Base-by-base conservation (phyloP, 2,113 vertebrate species). In the Meriones unguiculatus region DNA sequence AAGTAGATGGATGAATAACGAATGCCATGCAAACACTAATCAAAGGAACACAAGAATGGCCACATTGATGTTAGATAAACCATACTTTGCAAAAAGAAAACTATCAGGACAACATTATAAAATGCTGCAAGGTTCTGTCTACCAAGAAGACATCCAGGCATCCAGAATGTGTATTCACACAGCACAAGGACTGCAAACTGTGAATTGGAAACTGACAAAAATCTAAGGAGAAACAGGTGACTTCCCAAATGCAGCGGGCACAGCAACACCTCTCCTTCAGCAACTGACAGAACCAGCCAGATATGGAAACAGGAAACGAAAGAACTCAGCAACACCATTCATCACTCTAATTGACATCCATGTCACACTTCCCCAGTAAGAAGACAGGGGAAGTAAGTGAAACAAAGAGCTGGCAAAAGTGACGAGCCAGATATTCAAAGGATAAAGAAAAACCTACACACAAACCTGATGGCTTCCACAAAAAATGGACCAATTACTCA, bases 401-500 rank as follows among this genome's bases (percentile, higher is more conserved):
- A 75, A 81, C 8, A n/a, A 52, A 46, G 30, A 54, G 87, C 52
- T 57, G 69, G 14, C 38, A 70, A 35, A 10, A 75, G 35, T 13
- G 67, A 8, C 25, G 35, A 80, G 12, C 8, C 46, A 80, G 67
- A 85, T 35, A 64, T 32, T 13, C n/a, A 85, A 82, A 85, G 52
- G 54, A 77, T 87, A 77, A 57, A 82, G 2, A 25, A 5, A 81
- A 72, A 35, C 32, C 4, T 57, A 89, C 32, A 70, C 41, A 72
- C 5, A 93, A 59, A 93, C 24, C 20, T 76, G 62, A 70, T 4
- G 59, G 67, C n/a, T 57, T 54, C 78, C 84, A 70, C 15, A 28
- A 93, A 93, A 46, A 93, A 84, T 65, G 65, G 32, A 76, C 50
- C 62, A 80, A 84, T 65, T 95, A 75, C 76, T 94, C 78, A 75